Conservation (phyloP, 1,140 invertebrate species). For the Drosophila pectinifera region DNA sequence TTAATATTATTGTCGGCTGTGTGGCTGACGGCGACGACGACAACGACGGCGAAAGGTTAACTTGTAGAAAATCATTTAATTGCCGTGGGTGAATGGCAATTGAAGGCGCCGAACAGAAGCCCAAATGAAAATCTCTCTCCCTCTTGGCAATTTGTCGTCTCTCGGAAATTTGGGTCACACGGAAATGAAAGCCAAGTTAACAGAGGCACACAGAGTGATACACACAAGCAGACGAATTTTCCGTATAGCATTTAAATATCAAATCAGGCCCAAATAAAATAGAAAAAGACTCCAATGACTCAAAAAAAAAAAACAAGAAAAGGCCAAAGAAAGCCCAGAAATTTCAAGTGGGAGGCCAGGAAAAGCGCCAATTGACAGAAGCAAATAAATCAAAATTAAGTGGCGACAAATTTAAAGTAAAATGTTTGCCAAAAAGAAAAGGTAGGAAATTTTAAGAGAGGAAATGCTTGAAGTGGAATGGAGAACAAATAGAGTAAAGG, state of each 20-base stretch:
- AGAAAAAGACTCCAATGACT: too few species aligned
- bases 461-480: neutral
- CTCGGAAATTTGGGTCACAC: slow-evolving; percentile 36
- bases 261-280: slow-evolving; percentile 22
- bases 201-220: neutral
- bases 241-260: slow-evolving; percentile 36
- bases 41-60: slow-evolving; percentile 33
- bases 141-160: slow-evolving; percentile 32
- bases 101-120: slow-evolving; percentile 33
- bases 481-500: neutral
- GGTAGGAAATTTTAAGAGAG: neutral
- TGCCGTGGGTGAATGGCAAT: slow-evolving; percentile 46
- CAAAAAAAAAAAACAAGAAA: neutral
- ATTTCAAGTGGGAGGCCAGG: slow-evolving; percentile 1
- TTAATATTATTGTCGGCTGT: slow-evolving; percentile 48
- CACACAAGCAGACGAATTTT: slow-evolving; percentile 19
- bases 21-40: too few species aligned
- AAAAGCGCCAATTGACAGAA: slow-evolving; percentile 13
- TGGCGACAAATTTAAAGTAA: slow-evolving; percentile 43
- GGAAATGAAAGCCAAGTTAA: slow-evolving; percentile 46
- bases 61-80: slow-evolving; percentile 30
- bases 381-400: slow-evolving; percentile 54
- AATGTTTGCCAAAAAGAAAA: slow-evolving; percentile 5
- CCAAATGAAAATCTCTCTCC: slow-evolving; percentile 17
- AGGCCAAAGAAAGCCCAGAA: neutral